phyloP scores from a whole-genome alignment of 2,797 vertebrate genomes.

The Arrhamphus sclerolepis region DNA sequence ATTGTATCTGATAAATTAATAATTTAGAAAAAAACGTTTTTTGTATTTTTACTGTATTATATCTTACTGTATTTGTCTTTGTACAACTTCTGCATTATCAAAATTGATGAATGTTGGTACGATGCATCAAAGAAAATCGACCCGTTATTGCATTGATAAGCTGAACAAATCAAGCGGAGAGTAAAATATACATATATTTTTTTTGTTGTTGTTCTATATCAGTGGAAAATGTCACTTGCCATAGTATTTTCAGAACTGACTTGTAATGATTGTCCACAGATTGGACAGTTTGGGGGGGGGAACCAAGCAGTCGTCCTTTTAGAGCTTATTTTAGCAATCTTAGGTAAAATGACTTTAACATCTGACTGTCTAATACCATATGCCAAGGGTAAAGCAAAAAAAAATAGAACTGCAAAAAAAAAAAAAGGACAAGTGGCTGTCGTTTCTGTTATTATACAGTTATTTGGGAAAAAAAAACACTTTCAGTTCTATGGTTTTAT shows the following conservation, averaged over 20 bases:
- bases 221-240: conserved; percentile 65
- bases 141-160: conserved; percentile 79
- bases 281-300: conserved; percentile 27
- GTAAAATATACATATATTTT: conserved; percentile 46
- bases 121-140: conserved; percentile 69
- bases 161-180: conserved; percentile 75
- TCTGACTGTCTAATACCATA: conserved; percentile 54
- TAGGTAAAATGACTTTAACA: conserved; percentile 46
- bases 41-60: conserved; percentile 84
- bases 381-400: conserved; percentile 65
- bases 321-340: conserved; percentile 49
- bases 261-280: conserved; percentile 59
- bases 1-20: conserved; percentile 78
- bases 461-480: background rate
- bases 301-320: conserved; percentile 49
- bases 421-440: conserved; percentile 25
- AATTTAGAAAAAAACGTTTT: conserved; percentile 77
- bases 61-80: conserved; percentile 83
- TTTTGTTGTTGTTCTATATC: conserved; percentile 66
- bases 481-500: no score
- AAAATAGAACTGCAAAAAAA: conserved; percentile 23
- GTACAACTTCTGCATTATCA: conserved; percentile 83
- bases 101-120: conserved; percentile 84
- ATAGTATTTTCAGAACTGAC: conserved; percentile 74
- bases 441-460: conserved; percentile 45